phyloP scores from a whole-genome alignment of 1,140 invertebrate genomes.

The Prorops nasuta region DNA sequence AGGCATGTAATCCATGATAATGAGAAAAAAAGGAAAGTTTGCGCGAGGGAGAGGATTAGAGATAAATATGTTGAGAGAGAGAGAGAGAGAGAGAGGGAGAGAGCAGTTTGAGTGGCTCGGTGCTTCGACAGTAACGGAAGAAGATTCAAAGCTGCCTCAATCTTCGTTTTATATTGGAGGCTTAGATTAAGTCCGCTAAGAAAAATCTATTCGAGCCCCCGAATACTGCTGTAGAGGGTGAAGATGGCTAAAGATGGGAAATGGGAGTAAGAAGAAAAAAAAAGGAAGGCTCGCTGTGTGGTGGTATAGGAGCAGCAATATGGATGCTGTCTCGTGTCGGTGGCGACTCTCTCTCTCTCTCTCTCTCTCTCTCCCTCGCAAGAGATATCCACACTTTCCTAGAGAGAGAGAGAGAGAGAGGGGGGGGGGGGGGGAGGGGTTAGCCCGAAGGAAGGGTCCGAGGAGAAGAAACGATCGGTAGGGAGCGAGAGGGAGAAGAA shows the following conservation, averaged over 20 bases:
- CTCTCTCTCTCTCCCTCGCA: slow-evolving; percentile 32
- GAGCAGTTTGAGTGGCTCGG: too few species aligned
- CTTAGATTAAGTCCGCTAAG: slow-evolving; percentile 54
- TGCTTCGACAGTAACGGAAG: too few species aligned
- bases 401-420: slow-evolving; percentile 10
- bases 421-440: slow-evolving; percentile 22
- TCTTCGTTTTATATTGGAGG: slow-evolving; percentile 49
- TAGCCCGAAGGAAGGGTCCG: slow-evolving; percentile 16
- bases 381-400: too few species aligned
- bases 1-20: too few species aligned
- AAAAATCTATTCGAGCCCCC: slow-evolving; percentile 49
- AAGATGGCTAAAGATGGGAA: slow-evolving; percentile 6
- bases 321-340: slow-evolving; percentile 42
- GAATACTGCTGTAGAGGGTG: slow-evolving; percentile 1
- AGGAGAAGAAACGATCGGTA: not conserved
- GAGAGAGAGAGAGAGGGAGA: slow-evolving; percentile 6
- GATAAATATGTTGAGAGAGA: not conserved
- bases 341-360: slow-evolving; percentile 34
- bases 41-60: too few species aligned
- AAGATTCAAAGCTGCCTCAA: slow-evolving; percentile 20
- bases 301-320: too few species aligned
- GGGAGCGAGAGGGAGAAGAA: slow-evolving; percentile 7
- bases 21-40: too few species aligned
- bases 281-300: too few species aligned
- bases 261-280: slow-evolving; percentile 20